Conservation (phyloP, 2,888 invertebrate genomes). For the Melanotus villosus region DNA sequence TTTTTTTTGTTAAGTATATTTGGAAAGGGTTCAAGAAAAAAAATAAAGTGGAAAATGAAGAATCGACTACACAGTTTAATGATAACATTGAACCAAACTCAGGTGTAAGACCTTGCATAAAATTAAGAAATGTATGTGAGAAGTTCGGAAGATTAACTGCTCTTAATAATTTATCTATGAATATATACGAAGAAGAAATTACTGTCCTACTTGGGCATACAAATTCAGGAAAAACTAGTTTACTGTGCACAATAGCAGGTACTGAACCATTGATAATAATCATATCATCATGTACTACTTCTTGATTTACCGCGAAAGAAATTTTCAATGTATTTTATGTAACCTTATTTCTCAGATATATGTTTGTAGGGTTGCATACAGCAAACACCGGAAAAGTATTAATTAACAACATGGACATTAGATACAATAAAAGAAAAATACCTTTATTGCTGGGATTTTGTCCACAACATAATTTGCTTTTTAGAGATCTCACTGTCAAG, state of each 20-base stretch:
- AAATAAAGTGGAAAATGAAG: conserved; percentile 12
- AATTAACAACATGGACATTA: conserved; percentile 81
- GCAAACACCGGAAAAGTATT: conserved; percentile 80
- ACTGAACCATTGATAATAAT: too few relatives aligned
- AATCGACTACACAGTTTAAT: conserved; percentile 56
- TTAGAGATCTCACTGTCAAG: conserved; percentile 84
- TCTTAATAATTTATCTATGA: conserved; percentile 79
- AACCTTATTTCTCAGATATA: neutral
- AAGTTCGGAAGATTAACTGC: conserved; percentile 70
- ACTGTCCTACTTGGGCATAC: conserved; percentile 86
- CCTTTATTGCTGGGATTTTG: conserved; percentile 87
- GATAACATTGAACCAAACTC: conserved; percentile 61
- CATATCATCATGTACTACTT: too few relatives aligned
- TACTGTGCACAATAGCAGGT: conserved; percentile 80
- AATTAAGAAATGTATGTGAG: conserved; percentile 70
- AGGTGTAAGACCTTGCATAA: conserved; percentile 64
- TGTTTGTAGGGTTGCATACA: conserved; percentile 76
- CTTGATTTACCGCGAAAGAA: too few relatives aligned
- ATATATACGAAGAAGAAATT: conserved; percentile 86
- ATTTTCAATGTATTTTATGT: too few relatives aligned
- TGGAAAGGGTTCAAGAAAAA: conserved; percentile 46
- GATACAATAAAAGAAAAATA: conserved; percentile 75
- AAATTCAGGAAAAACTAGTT: conserved; percentile 71
- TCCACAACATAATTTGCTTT: conserved; percentile 90
- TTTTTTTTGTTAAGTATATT: conserved; percentile 10